Percentiles rank a stretch among this genome's conserved stretches.
Evolutionary conservation across 2,888 invertebrate genomes (phyloP).

Genomic region (Tetragonula carbonaria): DNA sequence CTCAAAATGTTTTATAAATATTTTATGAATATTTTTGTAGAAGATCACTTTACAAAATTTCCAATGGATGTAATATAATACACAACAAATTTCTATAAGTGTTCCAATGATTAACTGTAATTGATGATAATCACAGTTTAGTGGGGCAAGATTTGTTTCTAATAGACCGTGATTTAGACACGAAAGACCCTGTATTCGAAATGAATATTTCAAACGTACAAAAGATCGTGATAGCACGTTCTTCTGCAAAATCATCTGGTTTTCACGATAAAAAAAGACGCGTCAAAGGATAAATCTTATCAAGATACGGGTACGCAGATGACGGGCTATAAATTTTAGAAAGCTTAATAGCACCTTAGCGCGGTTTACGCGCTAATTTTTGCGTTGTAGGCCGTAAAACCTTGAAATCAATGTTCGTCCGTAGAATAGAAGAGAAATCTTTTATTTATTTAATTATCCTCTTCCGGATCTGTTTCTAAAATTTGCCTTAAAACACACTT

Average conservation of each 20-base stretch:
- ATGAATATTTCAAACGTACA: not conserved
- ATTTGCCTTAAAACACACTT: too few relatives aligned
- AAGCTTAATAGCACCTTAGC: slow-evolving; percentile 29
- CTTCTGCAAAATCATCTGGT: not conserved
- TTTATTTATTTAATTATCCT: not conserved
- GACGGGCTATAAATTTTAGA: slow-evolving; percentile 39
- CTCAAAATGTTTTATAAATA: too few relatives aligned
- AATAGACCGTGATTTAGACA: too few relatives aligned
- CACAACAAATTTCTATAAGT: too few relatives aligned
- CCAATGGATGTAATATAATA: too few relatives aligned
- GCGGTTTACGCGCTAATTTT: not conserved
- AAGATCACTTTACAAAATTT: too few relatives aligned
- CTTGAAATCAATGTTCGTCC: not conserved
- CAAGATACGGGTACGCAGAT: slow-evolving; percentile 17
- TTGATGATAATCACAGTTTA: too few relatives aligned
- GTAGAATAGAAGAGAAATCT: too few relatives aligned
- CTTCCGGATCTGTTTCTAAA: not conserved
- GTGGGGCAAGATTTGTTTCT: too few relatives aligned
- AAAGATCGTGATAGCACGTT: not conserved
- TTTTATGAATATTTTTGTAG: too few relatives aligned
- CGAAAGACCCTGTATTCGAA: not conserved
- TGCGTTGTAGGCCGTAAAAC: not conserved
- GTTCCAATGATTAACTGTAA: too few relatives aligned
- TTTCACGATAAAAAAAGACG: not conserved
- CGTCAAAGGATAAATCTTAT: slow-evolving; percentile 36